These are phyloP conservation scores for Pygmarrhopalites habei DNA, from an alignment of 1,140 invertebrate species.

Conservation along the genomic window DNA sequence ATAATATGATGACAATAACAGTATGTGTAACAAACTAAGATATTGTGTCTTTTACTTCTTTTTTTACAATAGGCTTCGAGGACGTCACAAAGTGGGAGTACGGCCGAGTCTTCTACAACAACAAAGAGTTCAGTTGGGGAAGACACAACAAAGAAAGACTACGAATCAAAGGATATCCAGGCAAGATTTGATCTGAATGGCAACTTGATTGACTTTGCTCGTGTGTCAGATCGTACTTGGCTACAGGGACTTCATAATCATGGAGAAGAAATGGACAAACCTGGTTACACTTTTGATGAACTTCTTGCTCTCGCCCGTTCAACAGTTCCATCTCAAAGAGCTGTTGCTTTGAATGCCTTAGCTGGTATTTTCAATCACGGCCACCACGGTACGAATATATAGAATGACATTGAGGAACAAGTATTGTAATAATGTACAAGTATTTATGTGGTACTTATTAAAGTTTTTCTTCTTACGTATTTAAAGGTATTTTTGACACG, in stretches of 20 bases:
- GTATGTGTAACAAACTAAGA: too few relatives aligned
- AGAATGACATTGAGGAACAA: too few relatives aligned
- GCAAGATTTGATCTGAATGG: constrained; percentile 59
- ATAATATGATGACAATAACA: not conserved
- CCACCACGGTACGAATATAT: constrained; percentile 49
- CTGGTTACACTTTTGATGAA: constrained; percentile 82
- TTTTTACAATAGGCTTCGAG: too few relatives aligned
- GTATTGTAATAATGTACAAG: too few relatives aligned
- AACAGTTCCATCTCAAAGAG: constrained; percentile 65
- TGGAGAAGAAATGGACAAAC: constrained; percentile 78
- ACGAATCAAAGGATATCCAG: constrained; percentile 40
- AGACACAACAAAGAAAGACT: too few relatives aligned
- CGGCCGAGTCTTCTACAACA: too few relatives aligned
- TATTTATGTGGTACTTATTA: not conserved
- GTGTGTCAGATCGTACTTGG: constrained; percentile 53
- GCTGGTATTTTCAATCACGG: constrained; percentile 69
- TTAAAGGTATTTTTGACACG: constrained; percentile 56
- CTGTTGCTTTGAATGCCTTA: constrained; percentile 66
- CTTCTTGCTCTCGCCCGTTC: constrained; percentile 65
- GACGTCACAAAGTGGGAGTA: too few relatives aligned
- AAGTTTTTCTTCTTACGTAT: constrained; percentile 23
- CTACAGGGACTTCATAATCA: constrained; percentile 74
- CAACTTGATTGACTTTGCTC: constrained; percentile 57
- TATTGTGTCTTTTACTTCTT: not conserved
- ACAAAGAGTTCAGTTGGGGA: too few relatives aligned